Conservation (phyloP, 2,888 invertebrate genomes). For the Syrista parreyssii region DNA sequence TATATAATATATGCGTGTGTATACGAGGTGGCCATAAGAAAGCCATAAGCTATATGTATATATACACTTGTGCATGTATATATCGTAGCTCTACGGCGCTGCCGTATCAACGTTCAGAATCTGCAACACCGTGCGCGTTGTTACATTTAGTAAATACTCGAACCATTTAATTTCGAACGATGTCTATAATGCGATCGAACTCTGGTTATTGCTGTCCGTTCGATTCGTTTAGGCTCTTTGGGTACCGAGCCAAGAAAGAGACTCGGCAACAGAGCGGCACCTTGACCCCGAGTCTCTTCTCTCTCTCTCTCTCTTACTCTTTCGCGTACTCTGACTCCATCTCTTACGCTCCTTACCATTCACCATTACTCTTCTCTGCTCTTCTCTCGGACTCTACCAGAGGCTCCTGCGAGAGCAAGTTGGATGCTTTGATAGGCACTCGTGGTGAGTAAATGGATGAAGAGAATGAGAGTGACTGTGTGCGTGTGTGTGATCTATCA, state of each 20-base stretch:
- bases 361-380: slow-evolving; percentile 4
- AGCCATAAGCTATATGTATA: no score
- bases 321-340: not conserved
- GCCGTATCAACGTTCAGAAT: not conserved
- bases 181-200: slow-evolving; percentile 9
- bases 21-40: not conserved
- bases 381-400: slow-evolving; percentile 5
- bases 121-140: not conserved
- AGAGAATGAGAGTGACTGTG: not conserved
- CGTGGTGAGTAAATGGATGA: not conserved
- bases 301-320: slow-evolving; percentile 12
- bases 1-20: slow-evolving; percentile 7
- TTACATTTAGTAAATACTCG: not conserved
- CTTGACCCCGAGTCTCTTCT: slow-evolving; percentile 41
- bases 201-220: not conserved
- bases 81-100: not conserved
- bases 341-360: not conserved
- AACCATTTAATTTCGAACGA: not conserved
- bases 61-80: not conserved
- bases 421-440: not conserved
- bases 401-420: not conserved
- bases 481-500: no score
- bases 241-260: slow-evolving; percentile 42
- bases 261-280: slow-evolving; percentile 51
- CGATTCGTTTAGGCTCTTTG: slow-evolving; percentile 5